Evolutionary conservation across 2,888 invertebrate genomes (phyloP).

Genomic region (Pantelozetes paolii): DNA sequence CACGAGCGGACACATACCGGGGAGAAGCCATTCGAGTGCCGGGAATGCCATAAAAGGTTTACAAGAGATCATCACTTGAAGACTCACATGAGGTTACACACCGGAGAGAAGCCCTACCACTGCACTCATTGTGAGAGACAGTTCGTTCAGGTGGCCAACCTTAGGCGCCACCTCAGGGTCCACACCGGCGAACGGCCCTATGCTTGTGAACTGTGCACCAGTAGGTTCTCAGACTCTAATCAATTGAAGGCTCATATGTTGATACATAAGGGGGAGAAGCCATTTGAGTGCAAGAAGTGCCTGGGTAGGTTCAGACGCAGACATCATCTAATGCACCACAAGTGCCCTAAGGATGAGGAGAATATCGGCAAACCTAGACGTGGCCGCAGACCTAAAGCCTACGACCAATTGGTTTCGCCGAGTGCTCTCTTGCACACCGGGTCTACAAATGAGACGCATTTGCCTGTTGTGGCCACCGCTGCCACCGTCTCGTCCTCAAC

Average conservation of each 20-base stretch:
- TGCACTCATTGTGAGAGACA: constrained; percentile 86
- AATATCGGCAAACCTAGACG: constrained; percentile 49
- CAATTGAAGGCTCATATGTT: constrained; percentile 83
- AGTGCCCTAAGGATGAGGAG: constrained; percentile 61
- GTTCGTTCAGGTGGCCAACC: constrained; percentile 88
- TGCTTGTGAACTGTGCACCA: constrained; percentile 76
- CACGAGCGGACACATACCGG: constrained; percentile 92
- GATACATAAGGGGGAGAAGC: constrained; percentile 84
- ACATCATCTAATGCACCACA: constrained; percentile 79
- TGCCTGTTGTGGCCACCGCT: constrained; percentile 30
- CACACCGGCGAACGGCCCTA: constrained; percentile 89
- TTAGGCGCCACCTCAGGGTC: constrained; percentile 78
- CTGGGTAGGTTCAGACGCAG: constrained; percentile 73
- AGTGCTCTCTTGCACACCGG: constrained; percentile 25
- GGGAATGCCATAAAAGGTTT: constrained; percentile 84
- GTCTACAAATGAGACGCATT: constrained; percentile 29
- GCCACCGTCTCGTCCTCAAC: constrained; percentile 42
- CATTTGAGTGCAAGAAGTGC: constrained; percentile 75
- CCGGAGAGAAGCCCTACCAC: constrained; percentile 87
- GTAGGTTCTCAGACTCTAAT: constrained; percentile 84
- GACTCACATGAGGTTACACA: constrained; percentile 85
- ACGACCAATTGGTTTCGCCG: constrained; percentile 43
- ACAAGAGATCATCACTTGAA: constrained; percentile 88
- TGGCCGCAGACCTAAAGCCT: constrained; percentile 49
- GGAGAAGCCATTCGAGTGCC: constrained; percentile 88